Base-by-base conservation (phyloP, 2,888 invertebrate genomes). In the Noctua pronuba region DNA sequence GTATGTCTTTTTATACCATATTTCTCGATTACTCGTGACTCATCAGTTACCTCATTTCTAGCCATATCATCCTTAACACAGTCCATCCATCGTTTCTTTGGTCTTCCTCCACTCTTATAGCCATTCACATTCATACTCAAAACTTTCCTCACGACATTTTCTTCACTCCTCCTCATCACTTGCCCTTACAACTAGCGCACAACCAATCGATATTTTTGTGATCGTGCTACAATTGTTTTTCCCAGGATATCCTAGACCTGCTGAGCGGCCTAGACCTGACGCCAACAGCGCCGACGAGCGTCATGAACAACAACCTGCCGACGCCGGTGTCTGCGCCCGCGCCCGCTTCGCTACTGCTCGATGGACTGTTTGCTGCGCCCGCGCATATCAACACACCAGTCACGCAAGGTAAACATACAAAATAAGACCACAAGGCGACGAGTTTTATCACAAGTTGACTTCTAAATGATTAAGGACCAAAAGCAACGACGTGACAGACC, bases 171-270 rank as follows among this genome's bases (percentile, higher is more conserved):
- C 58, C 18, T 7, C 8, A 8, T 7, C 7, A 58, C 16, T 7
- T 16, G 16, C 8, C 28, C 28, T 16, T 58, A 55, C 24, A 52
- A 24, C 24, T 24, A 52, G n/a, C 5, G 24, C n/a, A 55, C 28
- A 16, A 28, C 16, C 1, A 4, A 60, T 31, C 60, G 1, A 60
- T 62, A 62, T 62, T n/a, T n/a, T n/a, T n/a, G 31, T 62, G 5
- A 11, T n/a, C 6, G 46, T 5, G 28, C 11, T 1, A 38, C 8
- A 21, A n/a, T 31, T 28, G 0, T 16, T 38, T n/a, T 21, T 44
- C n/a, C 1, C 98, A 98, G 97, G 98, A 99, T 95, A 97, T 99
- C 86, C 95, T 99, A 82, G 99, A 99, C 95, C 97, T 99, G 73
- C 97, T 99, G 55, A 99, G 98, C 87, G 98, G 98, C 24, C 94